Conservation (phyloP, 2,113 vertebrate genomes). For the Chroicocephalus ridibundus region DNA sequence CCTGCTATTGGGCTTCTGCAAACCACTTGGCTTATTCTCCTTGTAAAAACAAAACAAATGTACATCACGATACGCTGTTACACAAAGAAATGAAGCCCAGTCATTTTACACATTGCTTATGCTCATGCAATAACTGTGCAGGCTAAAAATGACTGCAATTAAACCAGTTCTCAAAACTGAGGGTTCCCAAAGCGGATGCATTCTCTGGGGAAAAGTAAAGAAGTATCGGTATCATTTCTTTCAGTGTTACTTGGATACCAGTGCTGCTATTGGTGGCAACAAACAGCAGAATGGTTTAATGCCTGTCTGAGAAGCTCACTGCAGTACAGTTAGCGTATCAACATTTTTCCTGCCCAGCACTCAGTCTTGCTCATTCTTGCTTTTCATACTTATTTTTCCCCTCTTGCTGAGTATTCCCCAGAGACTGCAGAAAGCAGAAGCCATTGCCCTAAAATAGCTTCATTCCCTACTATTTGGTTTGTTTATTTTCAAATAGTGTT, state of each 20-base stretch:
- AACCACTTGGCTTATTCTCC: slow-evolving; percentile 22
- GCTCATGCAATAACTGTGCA: background rate
- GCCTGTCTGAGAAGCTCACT: background rate
- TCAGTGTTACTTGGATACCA: background rate
- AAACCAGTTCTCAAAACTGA: background rate
- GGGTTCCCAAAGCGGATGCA: background rate
- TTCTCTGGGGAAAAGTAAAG: background rate
- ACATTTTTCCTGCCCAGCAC: background rate
- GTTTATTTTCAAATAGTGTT: background rate
- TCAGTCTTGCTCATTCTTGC: background rate
- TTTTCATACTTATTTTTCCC: background rate
- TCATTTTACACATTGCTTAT: background rate
- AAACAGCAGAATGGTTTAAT: background rate
- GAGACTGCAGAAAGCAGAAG: background rate
- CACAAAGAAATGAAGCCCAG: background rate
- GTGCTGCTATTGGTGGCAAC: background rate
- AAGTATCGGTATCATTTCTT: background rate
- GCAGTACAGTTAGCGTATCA: background rate
- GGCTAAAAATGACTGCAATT: background rate
- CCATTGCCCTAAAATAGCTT: background rate
- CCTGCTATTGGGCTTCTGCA: background rate
- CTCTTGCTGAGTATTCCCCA: background rate
- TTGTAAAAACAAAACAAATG: slow-evolving; percentile 31
- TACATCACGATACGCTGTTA: background rate
- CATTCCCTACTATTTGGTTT: background rate